A percentile compares a stretch with the other conserved stretches of the same genome.
Conservation (phyloP, 2,888 invertebrate genomes). For the Suillia variegata region DNA sequence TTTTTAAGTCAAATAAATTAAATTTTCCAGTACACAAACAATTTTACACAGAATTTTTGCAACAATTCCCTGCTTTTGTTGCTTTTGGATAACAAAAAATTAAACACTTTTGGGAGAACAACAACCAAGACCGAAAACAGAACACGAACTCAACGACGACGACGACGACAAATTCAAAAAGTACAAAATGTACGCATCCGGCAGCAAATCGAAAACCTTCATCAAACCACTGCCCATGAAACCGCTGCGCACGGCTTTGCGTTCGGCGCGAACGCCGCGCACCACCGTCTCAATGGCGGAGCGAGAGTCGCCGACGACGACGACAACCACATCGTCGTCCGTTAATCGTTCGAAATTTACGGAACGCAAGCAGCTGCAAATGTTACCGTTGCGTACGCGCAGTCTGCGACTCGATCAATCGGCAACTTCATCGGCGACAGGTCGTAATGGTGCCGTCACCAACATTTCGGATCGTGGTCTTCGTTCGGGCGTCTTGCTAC, state of each 20-base stretch:
- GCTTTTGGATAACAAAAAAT: no score
- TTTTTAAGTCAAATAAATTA: no score
- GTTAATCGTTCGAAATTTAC: background rate
- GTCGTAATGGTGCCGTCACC: no score
- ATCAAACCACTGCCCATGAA: background rate
- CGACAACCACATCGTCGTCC: background rate
- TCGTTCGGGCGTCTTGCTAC: no score
- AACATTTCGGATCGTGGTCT: no score
- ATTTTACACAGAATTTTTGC: no score
- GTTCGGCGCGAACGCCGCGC: background rate
- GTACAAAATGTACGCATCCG: conserved; percentile 21
- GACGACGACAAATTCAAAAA: background rate
- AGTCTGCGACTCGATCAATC: background rate
- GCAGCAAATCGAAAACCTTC: background rate
- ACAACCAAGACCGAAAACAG: background rate
- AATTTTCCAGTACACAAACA: no score
- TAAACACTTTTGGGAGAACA: no score
- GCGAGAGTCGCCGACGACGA: background rate
- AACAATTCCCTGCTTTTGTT: no score
- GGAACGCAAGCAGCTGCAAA: background rate
- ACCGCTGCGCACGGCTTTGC: background rate
- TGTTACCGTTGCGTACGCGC: background rate
- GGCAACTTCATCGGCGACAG: background rate
- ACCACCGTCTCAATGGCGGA: conserved; percentile 2
- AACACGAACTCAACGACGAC: background rate